Base-by-base conservation (phyloP, 1,140 invertebrate genomes). In the Pogonus chalceus region DNA sequence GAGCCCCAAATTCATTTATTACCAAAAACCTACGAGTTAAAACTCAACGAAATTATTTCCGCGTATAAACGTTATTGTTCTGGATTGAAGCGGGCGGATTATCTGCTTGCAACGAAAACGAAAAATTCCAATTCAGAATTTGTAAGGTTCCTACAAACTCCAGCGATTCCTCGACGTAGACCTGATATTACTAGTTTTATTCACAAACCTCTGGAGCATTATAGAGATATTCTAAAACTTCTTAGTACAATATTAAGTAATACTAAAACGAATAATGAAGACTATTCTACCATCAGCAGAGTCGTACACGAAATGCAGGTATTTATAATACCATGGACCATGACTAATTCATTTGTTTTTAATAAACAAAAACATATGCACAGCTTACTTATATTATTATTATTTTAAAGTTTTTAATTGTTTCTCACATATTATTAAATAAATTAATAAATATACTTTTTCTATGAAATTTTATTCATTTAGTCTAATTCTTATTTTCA, bases 161-260 rank as follows among this genome's bases (percentile, higher is more conserved):
- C 87, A 1, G 77, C 84, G 1, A 84, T 90, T 59, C 87, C 87
- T 2, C 73, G 84, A 55, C 76, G 83, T 65, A 77, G 84, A 49
- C 87, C 87, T n/a, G 88, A 90, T 66, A 78, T 90, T 39, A 89
- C 87, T 0, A 81, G 84, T 3, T 79, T 90, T 49, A 76, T 90
- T 31, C 83, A 90, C 57, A 82, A 86, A 59, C 88, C 88, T 1
- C 65, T 90, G 53, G 86, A 90, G 65, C 86, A 85, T 62, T 85
- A 82, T 65, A 77, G 83, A 60, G 83, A 77, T 60, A 69, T 77
- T 12, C 59, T 79, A 12, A 80, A 79, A 64, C 61, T 76, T 24
- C 72, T 79, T 56, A 77, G 70, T 58, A 66, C 68, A 7, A 69
- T 74, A 16, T 64, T 72, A 55, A 66, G 69, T 53, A 62, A 63